Conservation (phyloP, 1,140 invertebrate species). For the Meloidogyne exigua region DNA sequence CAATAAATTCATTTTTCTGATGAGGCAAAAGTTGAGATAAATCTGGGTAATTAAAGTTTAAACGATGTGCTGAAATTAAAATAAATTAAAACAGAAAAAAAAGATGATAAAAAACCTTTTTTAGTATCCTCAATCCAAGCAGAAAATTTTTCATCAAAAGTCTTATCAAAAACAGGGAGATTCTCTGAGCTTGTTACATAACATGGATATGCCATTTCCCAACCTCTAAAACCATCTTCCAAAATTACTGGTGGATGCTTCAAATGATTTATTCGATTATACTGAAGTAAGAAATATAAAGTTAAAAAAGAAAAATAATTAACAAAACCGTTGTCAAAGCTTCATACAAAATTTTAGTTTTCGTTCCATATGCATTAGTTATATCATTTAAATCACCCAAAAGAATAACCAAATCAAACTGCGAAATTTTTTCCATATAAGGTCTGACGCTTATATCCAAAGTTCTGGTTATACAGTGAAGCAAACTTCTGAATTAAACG, state of each 20-base stretch:
- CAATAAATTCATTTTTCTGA: not conserved
- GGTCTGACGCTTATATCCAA: slow-evolving; percentile 24
- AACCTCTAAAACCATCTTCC: slow-evolving; percentile 22
- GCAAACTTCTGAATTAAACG: slow-evolving; percentile 16
- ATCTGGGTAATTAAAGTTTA: slow-evolving; percentile 6
- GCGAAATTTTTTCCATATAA: slow-evolving; percentile 14
- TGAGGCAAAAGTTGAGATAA: not conserved
- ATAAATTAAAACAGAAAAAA: not conserved
- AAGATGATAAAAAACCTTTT: not conserved
- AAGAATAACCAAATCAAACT: slow-evolving; percentile 23
- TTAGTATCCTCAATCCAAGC: slow-evolving; percentile 6
- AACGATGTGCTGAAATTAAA: slow-evolving; percentile 14
- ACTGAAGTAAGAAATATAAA: not conserved
- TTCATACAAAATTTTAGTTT: slow-evolving; percentile 17
- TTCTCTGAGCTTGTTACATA: not conserved
- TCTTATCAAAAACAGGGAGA: slow-evolving; percentile 13
- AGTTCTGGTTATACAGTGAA: not conserved
- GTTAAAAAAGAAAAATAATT: not conserved
- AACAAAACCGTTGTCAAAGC: slow-evolving; percentile 24
- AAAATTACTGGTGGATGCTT: slow-evolving; percentile 19
- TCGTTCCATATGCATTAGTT: slow-evolving; percentile 12
- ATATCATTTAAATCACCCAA: slow-evolving; percentile 21
- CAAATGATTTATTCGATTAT: slow-evolving; percentile 5
- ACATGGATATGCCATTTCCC: slow-evolving; percentile 14
- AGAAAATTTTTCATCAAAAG: slow-evolving; percentile 26